Evolutionary conservation across 2,797 vertebrate species (phyloP).

Genomic region (Leptoclinus maculatus): DNA sequence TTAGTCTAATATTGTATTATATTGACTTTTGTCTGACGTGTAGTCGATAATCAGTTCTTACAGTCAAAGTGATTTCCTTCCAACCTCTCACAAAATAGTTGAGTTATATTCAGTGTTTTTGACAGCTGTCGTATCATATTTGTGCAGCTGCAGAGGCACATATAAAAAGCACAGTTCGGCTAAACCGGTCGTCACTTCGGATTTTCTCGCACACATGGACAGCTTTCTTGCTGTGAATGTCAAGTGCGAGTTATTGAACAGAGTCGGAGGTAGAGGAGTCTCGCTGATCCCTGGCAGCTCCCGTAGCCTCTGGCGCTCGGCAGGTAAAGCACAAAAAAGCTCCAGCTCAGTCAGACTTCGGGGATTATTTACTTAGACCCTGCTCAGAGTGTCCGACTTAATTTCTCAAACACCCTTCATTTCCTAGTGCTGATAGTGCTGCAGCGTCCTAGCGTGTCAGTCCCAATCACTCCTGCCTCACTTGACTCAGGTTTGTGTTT

Average conservation of each 20-base stretch:
- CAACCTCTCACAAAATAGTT: slow-evolving; percentile 34
- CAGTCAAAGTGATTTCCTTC: slow-evolving; percentile 24
- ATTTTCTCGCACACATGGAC: slow-evolving; percentile 52
- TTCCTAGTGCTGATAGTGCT: slow-evolving; percentile 19
- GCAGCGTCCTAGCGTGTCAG: slow-evolving; percentile 37
- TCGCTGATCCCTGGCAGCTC: slow-evolving; percentile 54
- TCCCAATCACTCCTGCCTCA: slow-evolving; percentile 50
- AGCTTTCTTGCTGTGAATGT: slow-evolving; percentile 61
- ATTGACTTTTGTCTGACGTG: slow-evolving; percentile 19
- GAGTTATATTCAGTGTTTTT: slow-evolving; percentile 56
- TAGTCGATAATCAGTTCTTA: slow-evolving; percentile 4
- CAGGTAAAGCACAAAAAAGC: slow-evolving; percentile 71
- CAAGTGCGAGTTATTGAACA: slow-evolving; percentile 64
- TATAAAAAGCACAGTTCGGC: slow-evolving; percentile 33
- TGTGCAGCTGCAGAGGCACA: slow-evolving; percentile 48
- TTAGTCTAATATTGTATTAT: neutral
- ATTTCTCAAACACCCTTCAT: slow-evolving; percentile 67
- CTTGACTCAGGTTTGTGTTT: slow-evolving; percentile 30
- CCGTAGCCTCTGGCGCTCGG: slow-evolving; percentile 49
- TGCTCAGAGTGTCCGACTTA: slow-evolving; percentile 68
- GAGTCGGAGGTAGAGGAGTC: slow-evolving; percentile 46
- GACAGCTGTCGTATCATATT: slow-evolving; percentile 70
- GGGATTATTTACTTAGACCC: slow-evolving; percentile 74
- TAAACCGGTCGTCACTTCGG: slow-evolving; percentile 46
- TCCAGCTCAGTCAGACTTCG: slow-evolving; percentile 60